Percentiles rank a stretch among this genome's conserved stretches.
Evolutionary conservation across 2,113 vertebrate genomes (phyloP).

Genomic region (Actinemys pallida): DNA sequence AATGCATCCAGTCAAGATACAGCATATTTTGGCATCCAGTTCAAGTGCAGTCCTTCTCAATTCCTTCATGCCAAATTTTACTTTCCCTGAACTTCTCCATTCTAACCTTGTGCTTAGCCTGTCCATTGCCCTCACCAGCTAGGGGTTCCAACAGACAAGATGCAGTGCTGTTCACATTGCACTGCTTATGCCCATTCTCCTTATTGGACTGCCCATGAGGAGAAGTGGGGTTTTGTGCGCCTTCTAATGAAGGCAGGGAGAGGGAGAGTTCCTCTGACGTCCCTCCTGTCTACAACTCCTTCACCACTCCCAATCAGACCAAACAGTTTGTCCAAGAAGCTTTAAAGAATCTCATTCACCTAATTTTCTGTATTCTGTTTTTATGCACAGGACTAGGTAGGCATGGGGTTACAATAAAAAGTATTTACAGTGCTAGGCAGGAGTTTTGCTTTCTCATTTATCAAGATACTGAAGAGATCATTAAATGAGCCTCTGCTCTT

Average conservation of each 20-base stretch:
- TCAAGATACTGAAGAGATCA: background rate
- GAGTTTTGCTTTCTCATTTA: background rate
- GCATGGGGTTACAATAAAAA: background rate
- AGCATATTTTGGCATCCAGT: background rate
- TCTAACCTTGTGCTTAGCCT: background rate
- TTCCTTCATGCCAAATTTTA: background rate
- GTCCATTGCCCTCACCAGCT: background rate
- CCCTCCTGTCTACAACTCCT: background rate
- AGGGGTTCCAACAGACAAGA: background rate
- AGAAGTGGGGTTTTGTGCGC: background rate
- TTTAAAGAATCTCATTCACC: background rate
- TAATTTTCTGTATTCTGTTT: background rate
- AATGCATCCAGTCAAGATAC: background rate
- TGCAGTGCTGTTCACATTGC: background rate
- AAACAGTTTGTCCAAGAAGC: background rate
- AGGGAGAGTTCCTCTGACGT: background rate
- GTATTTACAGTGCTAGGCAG: background rate
- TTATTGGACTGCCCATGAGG: background rate
- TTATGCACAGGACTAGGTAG: background rate
- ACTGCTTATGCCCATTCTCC: background rate
- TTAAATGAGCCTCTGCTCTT: background rate
- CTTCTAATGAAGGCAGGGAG: background rate
- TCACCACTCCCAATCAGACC: background rate
- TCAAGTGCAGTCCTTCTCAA: background rate
- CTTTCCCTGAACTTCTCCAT: background rate